These are phyloP conservation scores for Caligus rogercresseyi DNA, from an alignment of 1,140 invertebrate species.

Conservation along the genomic window DNA sequence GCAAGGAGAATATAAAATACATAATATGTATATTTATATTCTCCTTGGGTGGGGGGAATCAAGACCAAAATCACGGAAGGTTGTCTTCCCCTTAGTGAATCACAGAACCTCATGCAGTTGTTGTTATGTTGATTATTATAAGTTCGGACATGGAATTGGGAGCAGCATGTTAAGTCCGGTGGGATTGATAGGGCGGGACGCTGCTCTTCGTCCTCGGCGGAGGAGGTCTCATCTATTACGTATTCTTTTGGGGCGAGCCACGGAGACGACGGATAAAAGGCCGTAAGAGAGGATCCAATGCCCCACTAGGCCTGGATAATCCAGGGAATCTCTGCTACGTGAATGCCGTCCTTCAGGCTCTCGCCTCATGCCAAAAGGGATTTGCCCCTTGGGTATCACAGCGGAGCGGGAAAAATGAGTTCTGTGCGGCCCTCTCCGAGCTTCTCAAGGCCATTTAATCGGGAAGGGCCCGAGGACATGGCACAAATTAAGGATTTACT, in stretches of 20 bases:
- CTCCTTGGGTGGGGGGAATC: too few relatives aligned
- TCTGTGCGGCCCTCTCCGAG: neutral
- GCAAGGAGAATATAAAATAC: too few relatives aligned
- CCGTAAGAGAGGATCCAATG: neutral
- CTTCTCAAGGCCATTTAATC: neutral
- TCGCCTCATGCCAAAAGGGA: neutral
- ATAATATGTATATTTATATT: too few relatives aligned
- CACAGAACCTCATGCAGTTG: too few relatives aligned
- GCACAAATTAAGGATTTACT: neutral
- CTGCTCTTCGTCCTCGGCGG: neutral
- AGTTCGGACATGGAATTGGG: neutral
- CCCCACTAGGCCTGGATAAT: neutral
- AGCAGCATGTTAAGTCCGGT: neutral
- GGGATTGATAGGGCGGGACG: too few relatives aligned
- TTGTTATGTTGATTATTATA: too few relatives aligned
- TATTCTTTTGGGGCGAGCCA: slow-evolving; percentile 16
- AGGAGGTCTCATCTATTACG: slow-evolving; percentile 27
- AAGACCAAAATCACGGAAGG: too few relatives aligned
- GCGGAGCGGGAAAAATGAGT: neutral
- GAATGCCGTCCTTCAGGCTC: neutral
- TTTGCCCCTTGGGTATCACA: neutral
- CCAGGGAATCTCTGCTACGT: neutral
- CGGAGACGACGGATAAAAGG: too few relatives aligned
- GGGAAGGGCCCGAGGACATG: neutral
- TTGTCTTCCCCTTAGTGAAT: too few relatives aligned